Conservation (phyloP, 1,140 invertebrate species). For the Platyura marginata region DNA sequence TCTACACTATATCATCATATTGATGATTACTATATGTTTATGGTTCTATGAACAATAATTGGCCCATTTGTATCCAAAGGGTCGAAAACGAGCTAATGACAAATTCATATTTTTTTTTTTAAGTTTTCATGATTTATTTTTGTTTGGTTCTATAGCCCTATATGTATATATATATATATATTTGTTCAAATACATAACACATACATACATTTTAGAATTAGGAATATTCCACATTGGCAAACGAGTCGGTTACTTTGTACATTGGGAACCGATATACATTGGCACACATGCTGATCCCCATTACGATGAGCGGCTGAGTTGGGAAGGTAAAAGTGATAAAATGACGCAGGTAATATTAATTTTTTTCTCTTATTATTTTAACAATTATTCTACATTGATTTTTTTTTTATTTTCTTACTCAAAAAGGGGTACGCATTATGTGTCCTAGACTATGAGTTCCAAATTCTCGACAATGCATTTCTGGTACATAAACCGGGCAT, state of each 20-base stretch:
- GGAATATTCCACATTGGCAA: constrained; percentile 73
- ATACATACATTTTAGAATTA: constrained; percentile 28
- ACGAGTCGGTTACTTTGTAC: constrained; percentile 52
- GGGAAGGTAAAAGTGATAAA: constrained; percentile 82
- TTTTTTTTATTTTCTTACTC: background rate
- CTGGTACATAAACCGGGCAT: constrained; percentile 75
- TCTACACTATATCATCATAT: no score
- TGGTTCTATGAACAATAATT: no score
- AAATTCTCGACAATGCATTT: constrained; percentile 78
- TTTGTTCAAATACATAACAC: background rate
- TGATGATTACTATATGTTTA: no score
- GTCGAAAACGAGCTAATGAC: no score
- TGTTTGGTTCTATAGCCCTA: background rate
- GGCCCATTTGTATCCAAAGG: no score
- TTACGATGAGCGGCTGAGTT: constrained; percentile 73
- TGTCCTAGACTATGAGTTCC: constrained; percentile 74
- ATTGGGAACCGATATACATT: constrained; percentile 84
- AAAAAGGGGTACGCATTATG: constrained; percentile 70
- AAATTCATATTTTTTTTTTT: no score
- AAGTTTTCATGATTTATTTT: background rate
- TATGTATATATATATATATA: background rate
- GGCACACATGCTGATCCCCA: constrained; percentile 70
- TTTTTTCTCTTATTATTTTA: constrained; percentile 3
- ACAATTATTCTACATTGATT: background rate
- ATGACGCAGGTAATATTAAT: constrained; percentile 66